Evolutionary conservation across 2,113 vertebrate species (phyloP).

Genomic region (Festucalex cinctus): DNA sequence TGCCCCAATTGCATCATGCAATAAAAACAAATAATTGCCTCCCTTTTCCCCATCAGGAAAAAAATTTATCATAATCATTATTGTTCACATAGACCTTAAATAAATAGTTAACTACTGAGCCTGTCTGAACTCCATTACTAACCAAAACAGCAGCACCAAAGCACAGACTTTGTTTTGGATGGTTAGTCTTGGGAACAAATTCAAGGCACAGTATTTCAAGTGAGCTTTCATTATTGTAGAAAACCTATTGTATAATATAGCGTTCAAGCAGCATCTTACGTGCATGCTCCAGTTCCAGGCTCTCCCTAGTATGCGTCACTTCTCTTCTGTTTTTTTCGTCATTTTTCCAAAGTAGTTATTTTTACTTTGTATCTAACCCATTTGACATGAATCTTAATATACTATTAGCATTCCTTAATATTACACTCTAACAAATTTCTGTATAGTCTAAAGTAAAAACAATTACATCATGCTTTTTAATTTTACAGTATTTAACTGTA

Average conservation of each 20-base stretch:
- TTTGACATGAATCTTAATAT: not conserved
- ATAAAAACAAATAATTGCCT: not conserved
- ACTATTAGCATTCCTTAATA: not conserved
- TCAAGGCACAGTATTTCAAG: not conserved
- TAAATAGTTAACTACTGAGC: not conserved
- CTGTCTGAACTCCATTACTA: not conserved
- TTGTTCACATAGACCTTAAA: not conserved
- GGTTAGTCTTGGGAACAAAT: not conserved
- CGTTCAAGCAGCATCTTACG: not conserved
- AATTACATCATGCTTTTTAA: no score
- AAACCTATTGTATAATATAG: no score
- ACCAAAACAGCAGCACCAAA: not conserved
- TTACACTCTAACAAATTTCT: no score
- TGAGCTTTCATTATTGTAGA: not conserved
- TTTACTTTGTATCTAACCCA: no score
- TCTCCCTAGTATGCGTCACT: no score
- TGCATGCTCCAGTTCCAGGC: not conserved
- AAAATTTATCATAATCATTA: not conserved
- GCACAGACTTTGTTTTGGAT: not conserved
- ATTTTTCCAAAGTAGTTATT: no score
- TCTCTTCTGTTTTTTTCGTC: no score
- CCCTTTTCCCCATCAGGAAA: not conserved
- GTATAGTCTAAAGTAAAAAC: no score
- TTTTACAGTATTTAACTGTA: no score
- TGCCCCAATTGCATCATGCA: not conserved